Base-by-base conservation (phyloP, 2,888 invertebrate species). In the Drosophila recens region DNA sequence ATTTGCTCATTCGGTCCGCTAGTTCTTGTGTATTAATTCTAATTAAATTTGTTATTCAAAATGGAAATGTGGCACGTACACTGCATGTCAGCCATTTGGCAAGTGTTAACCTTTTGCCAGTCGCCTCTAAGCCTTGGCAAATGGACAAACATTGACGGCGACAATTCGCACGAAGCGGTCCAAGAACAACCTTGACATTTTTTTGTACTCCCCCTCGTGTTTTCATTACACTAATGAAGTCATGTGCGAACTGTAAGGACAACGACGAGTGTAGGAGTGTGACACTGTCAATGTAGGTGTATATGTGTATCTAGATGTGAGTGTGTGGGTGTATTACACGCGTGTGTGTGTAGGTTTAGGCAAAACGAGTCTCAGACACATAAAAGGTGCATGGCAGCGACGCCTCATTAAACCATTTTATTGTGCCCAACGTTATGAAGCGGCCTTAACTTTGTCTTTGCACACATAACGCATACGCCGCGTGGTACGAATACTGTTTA, bases 331-430 rank as follows among this genome's bases (percentile, higher is more conserved):
- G 36, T 5, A 36, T 5, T 13, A 36, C 13, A 13, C 36, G 5
- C 9, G 10, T n/a, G n/a, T n/a, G n/a, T 27, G 33, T 63, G 51
- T 52, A n/a, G 56, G 65, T 45, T 62, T 67, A 48, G 71, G 62
- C 70, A 72, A 74, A 72, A 56, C 81, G 82, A 63, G 67, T 78
- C 85, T 58, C 85, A 87, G 85, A 84, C 82, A 62, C 72, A 83
- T 83, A 87, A 83, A 87, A 84, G 83, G 88, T 87, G 85, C 56
- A 69, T 43, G 69, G 64, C 89, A 89, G 87, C 81, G 81, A 87
- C 75, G 89, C 90, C 90, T 90, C 89, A 87, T 87, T 90, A 90
- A 89, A 87, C 87, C 81, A 87, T 83, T 89, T 87, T 89, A 87
- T 89, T 90, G 80, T 86, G 75, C 87, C 72, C 65, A 68, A 59